A percentile compares a stretch with the other conserved stretches of the same genome.
These are phyloP conservation scores for Caenorhabditis sp. DNA, from an alignment of 2,888 invertebrate genomes.

Conservation along the genomic window DNA sequence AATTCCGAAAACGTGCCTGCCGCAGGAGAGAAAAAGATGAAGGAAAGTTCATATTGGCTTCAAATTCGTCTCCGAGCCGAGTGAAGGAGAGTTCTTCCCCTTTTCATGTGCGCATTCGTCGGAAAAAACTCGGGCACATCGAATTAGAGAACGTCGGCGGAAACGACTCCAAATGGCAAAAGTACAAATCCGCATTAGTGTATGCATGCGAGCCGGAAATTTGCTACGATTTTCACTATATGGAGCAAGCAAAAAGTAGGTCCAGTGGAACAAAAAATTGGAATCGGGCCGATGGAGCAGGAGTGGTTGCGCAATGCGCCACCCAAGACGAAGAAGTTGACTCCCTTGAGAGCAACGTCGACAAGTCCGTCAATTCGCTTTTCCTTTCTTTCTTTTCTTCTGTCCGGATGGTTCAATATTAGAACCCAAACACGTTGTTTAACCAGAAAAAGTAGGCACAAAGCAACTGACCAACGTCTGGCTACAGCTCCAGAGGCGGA, in stretches of 20 bases:
- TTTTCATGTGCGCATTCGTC: slow-evolving; percentile 4
- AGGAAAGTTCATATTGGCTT: slow-evolving; percentile 34
- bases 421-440: slow-evolving; percentile 27
- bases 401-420: slow-evolving; percentile 51
- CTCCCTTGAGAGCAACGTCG: slow-evolving; percentile 56
- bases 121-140: slow-evolving; percentile 28
- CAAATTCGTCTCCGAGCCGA: neutral
- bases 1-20: slow-evolving; percentile 41
- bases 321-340: slow-evolving; percentile 63
- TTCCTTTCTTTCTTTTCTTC: slow-evolving; percentile 3
- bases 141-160: slow-evolving; percentile 52
- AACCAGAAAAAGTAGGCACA: slow-evolving; percentile 22
- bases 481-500: neutral
- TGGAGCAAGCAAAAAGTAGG: slow-evolving; percentile 26
- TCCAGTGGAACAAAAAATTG: slow-evolving; percentile 37
- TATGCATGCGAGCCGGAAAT: slow-evolving; percentile 51
- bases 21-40: slow-evolving; percentile 15
- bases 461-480: neutral
- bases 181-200: slow-evolving; percentile 62
- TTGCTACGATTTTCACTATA: slow-evolving; percentile 29
- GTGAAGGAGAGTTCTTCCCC: slow-evolving; percentile 9
- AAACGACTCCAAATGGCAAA: slow-evolving; percentile 42
- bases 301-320: slow-evolving; percentile 57
- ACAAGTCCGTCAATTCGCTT: slow-evolving; percentile 48
- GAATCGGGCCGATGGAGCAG: slow-evolving; percentile 37